Percentiles rank a stretch among this genome's conserved stretches.
These are phyloP conservation scores for Gopherus flavomarginatus DNA, from an alignment of 2,113 vertebrate genomes.

Conservation along the genomic window DNA sequence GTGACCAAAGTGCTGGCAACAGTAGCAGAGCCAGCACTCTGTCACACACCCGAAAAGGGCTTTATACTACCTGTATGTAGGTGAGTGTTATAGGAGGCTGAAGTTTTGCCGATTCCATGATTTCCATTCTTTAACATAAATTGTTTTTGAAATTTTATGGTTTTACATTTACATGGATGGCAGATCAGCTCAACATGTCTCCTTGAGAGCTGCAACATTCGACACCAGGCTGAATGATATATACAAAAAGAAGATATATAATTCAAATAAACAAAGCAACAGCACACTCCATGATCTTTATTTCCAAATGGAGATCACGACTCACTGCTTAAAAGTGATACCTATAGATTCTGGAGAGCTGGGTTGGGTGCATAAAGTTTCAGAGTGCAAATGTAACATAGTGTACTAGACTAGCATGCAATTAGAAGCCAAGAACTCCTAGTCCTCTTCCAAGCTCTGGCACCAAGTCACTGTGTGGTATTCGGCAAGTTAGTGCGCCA, in stretches of 20 bases:
- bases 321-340: neutral
- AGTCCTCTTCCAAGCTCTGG: neutral
- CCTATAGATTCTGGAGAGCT: neutral
- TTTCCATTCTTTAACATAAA: neutral
- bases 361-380: neutral
- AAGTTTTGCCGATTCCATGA: neutral
- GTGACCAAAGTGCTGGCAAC: constrained; percentile 16
- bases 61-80: neutral
- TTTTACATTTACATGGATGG: neutral
- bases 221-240: neutral
- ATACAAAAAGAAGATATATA: neutral
- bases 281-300: neutral
- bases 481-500: neutral
- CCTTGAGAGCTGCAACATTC: neutral
- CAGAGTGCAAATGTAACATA: accelerated
- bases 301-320: neutral
- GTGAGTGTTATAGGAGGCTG: neutral
- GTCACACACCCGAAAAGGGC: constrained; percentile 16
- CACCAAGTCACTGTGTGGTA: neutral
- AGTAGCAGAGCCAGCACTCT: neutral
- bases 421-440: neutral
- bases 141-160: neutral
- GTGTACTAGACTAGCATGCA: accelerated
- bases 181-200: neutral
- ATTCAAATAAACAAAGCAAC: neutral